Evolutionary conservation across 2,888 invertebrate genomes (phyloP).

Genomic region (Crocallis elinguaria): DNA sequence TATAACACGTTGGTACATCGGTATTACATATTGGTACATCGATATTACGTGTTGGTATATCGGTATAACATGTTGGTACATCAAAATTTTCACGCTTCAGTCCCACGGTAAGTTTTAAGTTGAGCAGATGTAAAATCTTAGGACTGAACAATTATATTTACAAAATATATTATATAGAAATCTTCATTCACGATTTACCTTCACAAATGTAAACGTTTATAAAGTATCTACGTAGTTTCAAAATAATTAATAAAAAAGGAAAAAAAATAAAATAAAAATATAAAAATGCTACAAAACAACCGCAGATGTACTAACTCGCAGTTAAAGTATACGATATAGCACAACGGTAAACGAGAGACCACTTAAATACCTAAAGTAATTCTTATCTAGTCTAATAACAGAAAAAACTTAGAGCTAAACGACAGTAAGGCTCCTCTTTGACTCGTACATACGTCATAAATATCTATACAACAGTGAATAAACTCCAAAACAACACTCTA

Average conservation of each 20-base stretch:
- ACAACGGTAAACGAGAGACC: constrained; percentile 57
- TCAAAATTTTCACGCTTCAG: constrained; percentile 49
- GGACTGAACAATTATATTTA: constrained; percentile 81
- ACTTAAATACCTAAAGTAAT: constrained; percentile 55
- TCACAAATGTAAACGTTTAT: constrained; percentile 71
- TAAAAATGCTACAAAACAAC: constrained; percentile 55
- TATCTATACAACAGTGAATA: constrained; percentile 81
- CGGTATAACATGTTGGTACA: constrained; percentile 18
- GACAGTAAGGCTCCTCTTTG: constrained; percentile 73
- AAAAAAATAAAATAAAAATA: constrained; percentile 56
- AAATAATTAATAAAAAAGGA: constrained; percentile 64
- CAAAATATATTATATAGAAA: constrained; percentile 76
- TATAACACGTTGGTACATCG: no score
- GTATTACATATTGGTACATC: constrained; percentile 17
- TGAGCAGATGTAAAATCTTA: constrained; percentile 83
- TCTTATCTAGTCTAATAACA: constrained; percentile 67
- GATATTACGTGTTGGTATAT: no score
- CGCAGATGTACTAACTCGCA: constrained; percentile 43
- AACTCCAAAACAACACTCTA: constrained; percentile 73
- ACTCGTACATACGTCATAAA: constrained; percentile 66
- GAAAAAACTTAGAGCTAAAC: constrained; percentile 74
- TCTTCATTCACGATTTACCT: constrained; percentile 53
- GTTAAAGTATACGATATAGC: constrained; percentile 57
- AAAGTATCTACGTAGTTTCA: constrained; percentile 70
- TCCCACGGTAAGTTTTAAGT: constrained; percentile 77